Evolutionary conservation across 2,113 vertebrate species (phyloP), one percentile per base, ranked within the genome.

Genomic region (Cinclus mexicanus): DNA sequence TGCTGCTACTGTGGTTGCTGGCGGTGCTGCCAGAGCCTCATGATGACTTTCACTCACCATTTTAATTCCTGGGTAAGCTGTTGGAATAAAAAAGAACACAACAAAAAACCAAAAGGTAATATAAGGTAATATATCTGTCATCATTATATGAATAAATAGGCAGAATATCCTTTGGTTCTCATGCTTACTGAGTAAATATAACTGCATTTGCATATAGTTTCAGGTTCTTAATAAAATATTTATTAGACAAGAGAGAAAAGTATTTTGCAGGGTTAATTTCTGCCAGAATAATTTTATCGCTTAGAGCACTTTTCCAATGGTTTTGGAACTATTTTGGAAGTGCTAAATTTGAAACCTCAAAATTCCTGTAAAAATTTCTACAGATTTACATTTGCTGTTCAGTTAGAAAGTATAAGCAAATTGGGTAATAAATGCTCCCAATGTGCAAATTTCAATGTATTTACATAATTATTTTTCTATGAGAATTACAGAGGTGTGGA

Each of bases 41-140:
- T 98, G 98, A 97, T 98, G 98, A 98, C 98, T 98, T 98, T 99
- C 99, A 31, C 94, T 98, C 98, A 99, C 96, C 98, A 98, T 98
- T 96, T 96, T 98, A 74, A 94, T 61, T 91, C 89, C 81, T 79
- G 87, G 69, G 68, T 94, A 89, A 95, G 39, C 97, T 93, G 95
- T 13, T 80, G 79, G 44, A 84, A 96, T 76, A 80, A 90, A 78
- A 94, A 83, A 76, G 80, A 85, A 79, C 55, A 29, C 5, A 91
- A 60, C 29, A 74, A 15, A 65, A 80, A 68, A 47, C 50, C 22
- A 57, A 77, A 83, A 74, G 42, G 61, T 44, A 68, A 71, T 83
- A 88, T 96, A 67, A 89, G 75, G 65, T 94, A 94, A 86, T 70
- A 47, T 68, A 90, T 68, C 31, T 88, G 39, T 81, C 76, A 78